Base-by-base conservation (phyloP, 1,140 invertebrate species). In the Zaprionus capensis region DNA sequence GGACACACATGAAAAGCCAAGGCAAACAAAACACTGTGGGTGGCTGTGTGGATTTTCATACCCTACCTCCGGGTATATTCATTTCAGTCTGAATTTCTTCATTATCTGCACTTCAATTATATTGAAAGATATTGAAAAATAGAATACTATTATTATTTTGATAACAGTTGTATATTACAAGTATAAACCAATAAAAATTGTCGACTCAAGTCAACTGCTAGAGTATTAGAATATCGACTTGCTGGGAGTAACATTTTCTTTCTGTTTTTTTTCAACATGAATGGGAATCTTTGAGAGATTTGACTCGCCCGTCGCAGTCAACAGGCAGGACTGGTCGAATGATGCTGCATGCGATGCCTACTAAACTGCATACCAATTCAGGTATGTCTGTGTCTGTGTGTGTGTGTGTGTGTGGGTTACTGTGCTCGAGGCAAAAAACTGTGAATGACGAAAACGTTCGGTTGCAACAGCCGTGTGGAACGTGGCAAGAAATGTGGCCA, bases 381-480 rank as follows among this genome's bases (percentile, higher is more conserved):
- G n/a, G 41, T 26, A 7, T 26, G 51, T 41, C n/a, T 56, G 64
- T 59, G 17, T 9, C 20, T 28, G 15, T n/a, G 44, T 34, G 66
- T 68, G 51, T 66, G 44, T 64, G 49, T 55, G 26, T 56, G 41
- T 53, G 20, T 59, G 58, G 61, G 53, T 64, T 20, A 56, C 44
- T 62, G 51, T 65, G 77, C 77, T 59, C 46, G 31, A 56, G 73
- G 80, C 71, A 28, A 83, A 83, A 88, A 80, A 79, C 78, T 74
- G 84, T 58, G 83, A 87, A 88, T 90, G 71, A 85, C 75, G 78
- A 88, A 88, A 88, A 88, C 78, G 85, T 84, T 81, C 71, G 81
- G 76, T 74, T 74, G 77, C 70, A 77, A 78, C 67, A 76, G 70
- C 75, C 65, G 65, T 61, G 63, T 26, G 55, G 38, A 49, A 56